Evolutionary conservation across 2,113 vertebrate species (phyloP), one percentile per base, ranked within the genome.

Genomic region (Cochlearius cochlearius): DNA sequence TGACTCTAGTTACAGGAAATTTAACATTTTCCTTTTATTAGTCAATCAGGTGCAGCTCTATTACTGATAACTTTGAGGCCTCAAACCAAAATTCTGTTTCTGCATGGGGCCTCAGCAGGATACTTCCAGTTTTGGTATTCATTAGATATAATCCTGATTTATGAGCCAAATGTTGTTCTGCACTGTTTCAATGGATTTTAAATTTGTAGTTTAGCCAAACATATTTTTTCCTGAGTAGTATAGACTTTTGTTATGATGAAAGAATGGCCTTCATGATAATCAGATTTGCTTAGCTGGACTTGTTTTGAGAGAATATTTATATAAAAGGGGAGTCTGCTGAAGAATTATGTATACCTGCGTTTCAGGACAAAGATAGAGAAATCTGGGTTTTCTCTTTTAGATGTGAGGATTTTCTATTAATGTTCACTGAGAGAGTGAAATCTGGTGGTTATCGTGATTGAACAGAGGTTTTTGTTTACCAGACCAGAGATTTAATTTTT

Each of bases 21-120:
- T 62, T 78, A 91, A 90, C 69, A 36, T 97, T 97, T 97, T 97
- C 62, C 53, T 92, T 96, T 91, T 82, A 82, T 91, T 91, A 88
- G 72, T 91, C 74, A 87, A 66, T 96, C 80, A 91, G 91, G 73
- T 96, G 71, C 63, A 73, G 74, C 53, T 73, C 80, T 91, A 30
- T 80, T 88, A 30, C 84, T 92, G 95, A 95, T 94, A 95, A 91
- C 45, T 87, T 77, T 86, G 74, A 89, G 94, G 45, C 15, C 45
- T 66, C 66, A 93, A 89, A n/a, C 80, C 29, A 50, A 92, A 92
- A 79, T 2, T 56, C 32, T 53, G 27, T 87, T 97, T 95, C 92
- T 94, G 77, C 53, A 62, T 56, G 68, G 66, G 86, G 94, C 69
- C 86, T 92, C 45, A 8, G 80, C 84, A 88, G 91, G 92, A 90